Evolutionary conservation across 2,888 invertebrate genomes (phyloP).

Genomic region (Microctonus aethiopoides): DNA sequence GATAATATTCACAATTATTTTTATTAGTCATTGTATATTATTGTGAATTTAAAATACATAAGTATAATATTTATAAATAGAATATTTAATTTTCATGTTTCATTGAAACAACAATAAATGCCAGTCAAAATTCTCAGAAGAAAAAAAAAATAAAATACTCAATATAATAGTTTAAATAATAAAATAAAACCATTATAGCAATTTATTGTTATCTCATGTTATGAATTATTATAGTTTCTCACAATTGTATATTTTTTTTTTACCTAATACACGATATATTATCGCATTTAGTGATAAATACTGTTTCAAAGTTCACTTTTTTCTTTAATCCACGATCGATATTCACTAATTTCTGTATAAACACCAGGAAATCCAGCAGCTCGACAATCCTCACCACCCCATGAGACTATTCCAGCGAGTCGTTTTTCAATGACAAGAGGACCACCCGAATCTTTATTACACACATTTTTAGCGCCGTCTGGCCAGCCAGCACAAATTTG

Average conservation of each 20-base stretch:
- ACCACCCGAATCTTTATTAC: conserved; percentile 69
- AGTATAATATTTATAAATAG: not conserved
- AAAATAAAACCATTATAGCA: not conserved
- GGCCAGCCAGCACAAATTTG: conserved; percentile 73
- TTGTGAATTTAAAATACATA: not conserved
- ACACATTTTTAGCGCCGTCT: conserved; percentile 67
- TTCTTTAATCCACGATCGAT: conserved; percentile 57
- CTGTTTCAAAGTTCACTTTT: conserved; percentile 3
- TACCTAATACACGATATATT: not conserved
- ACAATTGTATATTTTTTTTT: not conserved
- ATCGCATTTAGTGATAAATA: not conserved
- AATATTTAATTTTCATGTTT: not conserved
- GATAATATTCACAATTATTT: not conserved
- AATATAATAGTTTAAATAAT: not conserved
- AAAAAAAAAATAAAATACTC: not conserved
- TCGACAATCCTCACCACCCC: conserved; percentile 71
- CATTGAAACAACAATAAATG: not conserved
- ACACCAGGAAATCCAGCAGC: conserved; percentile 65
- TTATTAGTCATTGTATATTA: not conserved
- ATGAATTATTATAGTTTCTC: not conserved
- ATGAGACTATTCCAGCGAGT: conserved; percentile 68
- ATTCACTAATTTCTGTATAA: conserved; percentile 68
- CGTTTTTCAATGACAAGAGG: conserved; percentile 66
- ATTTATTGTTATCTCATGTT: not conserved
- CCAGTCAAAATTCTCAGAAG: not conserved